Evolutionary conservation across 2,113 vertebrate genomes (phyloP).

Genomic region (Mormyrus lacerda): DNA sequence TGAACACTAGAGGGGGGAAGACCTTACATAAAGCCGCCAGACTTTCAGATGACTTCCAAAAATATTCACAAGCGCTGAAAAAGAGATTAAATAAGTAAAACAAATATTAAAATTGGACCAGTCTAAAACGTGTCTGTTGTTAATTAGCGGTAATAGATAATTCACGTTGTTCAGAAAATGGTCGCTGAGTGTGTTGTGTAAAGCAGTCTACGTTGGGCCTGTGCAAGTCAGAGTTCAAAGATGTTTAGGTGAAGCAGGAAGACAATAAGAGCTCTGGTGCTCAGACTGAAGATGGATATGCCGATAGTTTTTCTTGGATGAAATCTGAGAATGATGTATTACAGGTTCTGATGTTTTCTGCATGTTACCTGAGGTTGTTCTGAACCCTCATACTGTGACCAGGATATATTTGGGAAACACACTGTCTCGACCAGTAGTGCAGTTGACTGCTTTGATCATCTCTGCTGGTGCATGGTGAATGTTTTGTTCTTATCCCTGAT

Average conservation of each 20-base stretch:
- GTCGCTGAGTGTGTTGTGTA: not conserved
- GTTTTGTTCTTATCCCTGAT: slow-evolving; percentile 19
- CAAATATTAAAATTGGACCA: not conserved
- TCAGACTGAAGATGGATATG: not conserved
- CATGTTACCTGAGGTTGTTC: not conserved
- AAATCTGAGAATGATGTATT: slow-evolving; percentile 19
- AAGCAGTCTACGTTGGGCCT: not conserved
- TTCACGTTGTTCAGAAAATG: not conserved
- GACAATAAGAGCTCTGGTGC: not conserved
- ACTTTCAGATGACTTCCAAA: not conserved
- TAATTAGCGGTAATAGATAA: not conserved
- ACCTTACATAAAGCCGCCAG: not conserved
- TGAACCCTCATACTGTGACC: slow-evolving; percentile 12
- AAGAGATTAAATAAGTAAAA: not conserved
- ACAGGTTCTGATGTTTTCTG: slow-evolving; percentile 15
- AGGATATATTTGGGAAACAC: slow-evolving; percentile 23
- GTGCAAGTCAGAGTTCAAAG: not conserved
- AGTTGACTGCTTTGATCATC: slow-evolving; percentile 17
- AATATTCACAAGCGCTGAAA: not conserved
- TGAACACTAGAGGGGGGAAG: not conserved
- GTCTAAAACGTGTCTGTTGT: not conserved
- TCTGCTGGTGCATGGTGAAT: not conserved
- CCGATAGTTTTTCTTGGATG: slow-evolving; percentile 2
- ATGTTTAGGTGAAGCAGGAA: not conserved
- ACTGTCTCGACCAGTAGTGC: not conserved